Conservation (phyloP, 2,113 vertebrate species). For the Tetrax tetrax region DNA sequence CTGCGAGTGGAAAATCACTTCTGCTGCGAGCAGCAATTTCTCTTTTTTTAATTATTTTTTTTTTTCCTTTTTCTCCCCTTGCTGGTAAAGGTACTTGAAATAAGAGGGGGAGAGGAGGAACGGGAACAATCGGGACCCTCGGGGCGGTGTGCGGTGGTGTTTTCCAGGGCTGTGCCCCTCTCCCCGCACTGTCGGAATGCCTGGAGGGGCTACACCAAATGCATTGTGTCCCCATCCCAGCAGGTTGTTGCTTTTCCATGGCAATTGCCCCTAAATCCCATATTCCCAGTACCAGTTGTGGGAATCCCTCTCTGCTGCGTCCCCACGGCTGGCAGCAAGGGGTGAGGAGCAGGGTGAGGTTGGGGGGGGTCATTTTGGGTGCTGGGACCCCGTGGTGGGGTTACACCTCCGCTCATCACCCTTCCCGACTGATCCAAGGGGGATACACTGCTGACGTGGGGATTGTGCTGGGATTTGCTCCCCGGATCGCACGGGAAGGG, state of each 20-base stretch:
- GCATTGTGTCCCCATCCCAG: not conserved
- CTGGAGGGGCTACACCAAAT: fast-evolving
- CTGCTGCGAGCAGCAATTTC: slow-evolving; percentile 36
- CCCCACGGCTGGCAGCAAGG: not conserved
- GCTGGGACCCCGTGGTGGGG: not conserved
- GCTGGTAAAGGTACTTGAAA: slow-evolving; percentile 14
- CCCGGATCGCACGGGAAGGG: not conserved
- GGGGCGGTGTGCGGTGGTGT: not conserved
- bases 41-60: too few species aligned
- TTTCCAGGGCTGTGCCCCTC: not conserved
- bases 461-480: not conserved
- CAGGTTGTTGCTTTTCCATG: not conserved
- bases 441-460: not conserved
- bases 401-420: fast-evolving
- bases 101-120: not conserved
- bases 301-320: not conserved
- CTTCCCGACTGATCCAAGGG: fast-evolving
- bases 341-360: not conserved
- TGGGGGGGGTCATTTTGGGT: fast-evolving
- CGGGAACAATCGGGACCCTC: not conserved
- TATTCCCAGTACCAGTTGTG: not conserved
- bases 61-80: not conserved
- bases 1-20: slow-evolving; percentile 38
- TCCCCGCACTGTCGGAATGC: not conserved
- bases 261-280: fast-evolving